Evolutionary conservation across 2,113 vertebrate genomes (phyloP), one percentile per base, ranked within the genome.

Genomic region (Saccopteryx leptura): DNA sequence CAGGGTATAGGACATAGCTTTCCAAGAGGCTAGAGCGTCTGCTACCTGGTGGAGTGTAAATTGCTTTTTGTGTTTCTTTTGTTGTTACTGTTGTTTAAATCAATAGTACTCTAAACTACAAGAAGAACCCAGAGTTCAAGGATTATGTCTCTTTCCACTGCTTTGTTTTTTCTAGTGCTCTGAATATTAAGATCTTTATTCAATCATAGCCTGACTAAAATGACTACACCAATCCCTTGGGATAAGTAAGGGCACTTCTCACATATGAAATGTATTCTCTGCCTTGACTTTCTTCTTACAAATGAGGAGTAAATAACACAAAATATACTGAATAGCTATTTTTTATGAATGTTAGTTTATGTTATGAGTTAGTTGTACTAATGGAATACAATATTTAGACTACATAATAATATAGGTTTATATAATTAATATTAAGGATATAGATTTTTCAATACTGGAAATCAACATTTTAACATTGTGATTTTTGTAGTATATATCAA

Each of bases 101-200:
- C 76, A 92, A 48, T 90, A 91, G 69, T 75, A 33, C 65, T 90
- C 83, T 76, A 78, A 24, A 82, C 19, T 52, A 78, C n/a, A 88
- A 88, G 21, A 28, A 80, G 56, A 86, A 85, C 21, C 39, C 52
- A 50, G 33, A 79, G n/a, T 33, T 91, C 58, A 88, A 78, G 14
- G 6, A 96, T 52, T 78, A n/a, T 54, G 19, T 74, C 46, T 56
- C 24, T 81, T 93, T 68, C 23, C 12, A 52, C 17, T 61, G 28
- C 65, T 56, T 94, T 91, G 19, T 10, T 66, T 82, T 88, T 5
- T 71, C 52, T 28, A 66, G 61, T 39, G 7, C 23, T 82, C 63
- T 58, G 8, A 71, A 88, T 31, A 84, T 7, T 79, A 60, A 92
- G 50, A 87, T 93, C 96, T 90, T 84, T 90, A 75, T 75, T 94